Evolutionary conservation across 2,113 vertebrate genomes (phyloP).

Genomic region (Sebastes schlegelii): DNA sequence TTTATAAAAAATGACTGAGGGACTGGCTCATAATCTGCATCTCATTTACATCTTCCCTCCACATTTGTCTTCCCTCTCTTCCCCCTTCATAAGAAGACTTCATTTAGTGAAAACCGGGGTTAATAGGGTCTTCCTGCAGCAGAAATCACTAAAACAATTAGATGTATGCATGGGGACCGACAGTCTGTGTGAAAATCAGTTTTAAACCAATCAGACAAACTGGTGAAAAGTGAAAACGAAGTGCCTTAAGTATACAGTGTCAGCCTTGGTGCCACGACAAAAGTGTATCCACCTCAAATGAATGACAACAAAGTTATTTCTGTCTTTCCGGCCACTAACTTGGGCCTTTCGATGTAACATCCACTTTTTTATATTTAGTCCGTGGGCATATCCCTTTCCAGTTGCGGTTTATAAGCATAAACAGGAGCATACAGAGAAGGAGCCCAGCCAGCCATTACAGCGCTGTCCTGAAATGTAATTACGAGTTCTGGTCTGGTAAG

Average conservation of each 20-base stretch:
- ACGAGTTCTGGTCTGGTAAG: conserved; percentile 20
- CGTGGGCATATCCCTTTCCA: conserved; percentile 65
- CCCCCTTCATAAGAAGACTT: conserved; percentile 1
- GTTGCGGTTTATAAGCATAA: conserved; percentile 71
- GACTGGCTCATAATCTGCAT: neutral
- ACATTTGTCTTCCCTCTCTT: too few relatives aligned
- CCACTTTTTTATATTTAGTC: conserved; percentile 62
- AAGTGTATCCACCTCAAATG: conserved; percentile 49
- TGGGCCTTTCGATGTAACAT: conserved; percentile 62
- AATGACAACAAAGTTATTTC: conserved; percentile 74
- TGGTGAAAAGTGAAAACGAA: conserved; percentile 28
- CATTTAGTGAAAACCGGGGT: neutral
- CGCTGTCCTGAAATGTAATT: conserved; percentile 55
- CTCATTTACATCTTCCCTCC: neutral
- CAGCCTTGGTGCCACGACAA: conserved; percentile 13
- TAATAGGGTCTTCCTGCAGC: conserved; percentile 20
- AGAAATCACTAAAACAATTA: conserved; percentile 28
- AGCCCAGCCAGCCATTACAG: conserved; percentile 41
- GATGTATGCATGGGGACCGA: neutral
- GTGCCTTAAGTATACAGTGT: neutral
- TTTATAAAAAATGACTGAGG: neutral
- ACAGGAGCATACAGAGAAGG: conserved; percentile 63
- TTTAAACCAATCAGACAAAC: conserved; percentile 7
- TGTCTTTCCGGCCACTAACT: conserved; percentile 64
- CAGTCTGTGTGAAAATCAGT: neutral